These are phyloP conservation scores for Gonatopus flavifemur DNA, from an alignment of 1,140 invertebrate genomes.

Conservation along the genomic window DNA sequence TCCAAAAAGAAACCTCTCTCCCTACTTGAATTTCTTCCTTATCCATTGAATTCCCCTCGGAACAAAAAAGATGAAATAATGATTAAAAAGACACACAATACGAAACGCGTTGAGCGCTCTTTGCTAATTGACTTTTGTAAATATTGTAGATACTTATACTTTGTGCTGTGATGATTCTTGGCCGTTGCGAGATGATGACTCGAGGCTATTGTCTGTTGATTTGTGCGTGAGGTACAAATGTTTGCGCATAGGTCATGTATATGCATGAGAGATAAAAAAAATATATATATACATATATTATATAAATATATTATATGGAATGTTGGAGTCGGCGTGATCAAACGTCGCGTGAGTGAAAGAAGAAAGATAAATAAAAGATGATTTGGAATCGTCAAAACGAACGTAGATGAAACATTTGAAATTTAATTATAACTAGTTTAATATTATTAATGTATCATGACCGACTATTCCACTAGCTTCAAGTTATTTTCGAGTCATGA, in stretches of 20 bases:
- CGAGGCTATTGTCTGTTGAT: conserved; percentile 35
- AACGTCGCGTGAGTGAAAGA: conserved; percentile 24
- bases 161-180: conserved; percentile 31
- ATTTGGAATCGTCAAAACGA: conserved; percentile 25
- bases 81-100: too few relatives aligned
- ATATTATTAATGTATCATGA: conserved; percentile 37
- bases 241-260: conserved; percentile 21
- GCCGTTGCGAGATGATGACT: conserved; percentile 27
- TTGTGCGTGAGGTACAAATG: conserved; percentile 17
- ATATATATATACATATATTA: too few relatives aligned
- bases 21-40: too few relatives aligned
- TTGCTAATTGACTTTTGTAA: conserved; percentile 20
- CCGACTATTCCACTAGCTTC: conserved; percentile 28
- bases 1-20: too few relatives aligned
- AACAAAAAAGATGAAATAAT: too few relatives aligned
- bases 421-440: conserved; percentile 29
- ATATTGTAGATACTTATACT: conserved; percentile 38
- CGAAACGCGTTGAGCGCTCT: neutral
- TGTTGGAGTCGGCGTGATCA: too few relatives aligned
- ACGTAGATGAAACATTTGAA: conserved; percentile 31
- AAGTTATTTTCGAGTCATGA: conserved; percentile 27
- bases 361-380: too few relatives aligned
- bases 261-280: conserved; percentile 23
- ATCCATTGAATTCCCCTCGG: too few relatives aligned
- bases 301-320: too few relatives aligned